Percentiles rank a stretch among this genome's conserved stretches.
Conservation (phyloP, 2,113 vertebrate species). For the Crotophaga sulcirostris region DNA sequence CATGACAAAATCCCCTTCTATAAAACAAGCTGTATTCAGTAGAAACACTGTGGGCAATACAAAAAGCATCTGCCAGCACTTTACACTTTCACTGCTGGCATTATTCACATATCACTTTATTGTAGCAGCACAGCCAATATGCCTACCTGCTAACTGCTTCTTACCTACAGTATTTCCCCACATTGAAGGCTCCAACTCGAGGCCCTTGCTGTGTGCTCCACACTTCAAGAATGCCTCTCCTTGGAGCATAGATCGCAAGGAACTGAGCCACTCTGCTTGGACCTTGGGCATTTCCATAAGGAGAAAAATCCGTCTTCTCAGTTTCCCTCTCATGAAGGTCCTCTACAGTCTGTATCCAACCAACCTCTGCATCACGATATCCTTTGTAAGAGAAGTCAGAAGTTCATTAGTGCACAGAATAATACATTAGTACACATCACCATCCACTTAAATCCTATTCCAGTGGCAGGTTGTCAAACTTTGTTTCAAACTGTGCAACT, state of each 20-base stretch:
- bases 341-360: slow-evolving; percentile 93
- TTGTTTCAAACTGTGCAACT: neutral
- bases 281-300: slow-evolving; percentile 76
- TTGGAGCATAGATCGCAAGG: slow-evolving; percentile 92
- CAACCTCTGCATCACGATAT: slow-evolving; percentile 92
- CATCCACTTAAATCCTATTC: neutral
- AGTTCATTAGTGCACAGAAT: neutral
- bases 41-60: neutral
- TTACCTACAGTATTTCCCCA: slow-evolving; percentile 95
- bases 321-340: slow-evolving; percentile 86
- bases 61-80: neutral
- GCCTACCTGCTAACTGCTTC: neutral
- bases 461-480: neutral
- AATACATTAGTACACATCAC: neutral
- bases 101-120: fast-evolving
- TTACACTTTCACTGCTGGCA: neutral
- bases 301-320: slow-evolving; percentile 75
- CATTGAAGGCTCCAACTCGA: slow-evolving; percentile 93
- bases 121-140: neutral
- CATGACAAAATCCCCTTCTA: neutral
- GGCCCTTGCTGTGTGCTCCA: slow-evolving; percentile 97
- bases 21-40: neutral
- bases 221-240: slow-evolving; percentile 94
- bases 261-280: slow-evolving; percentile 90
- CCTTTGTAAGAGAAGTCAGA: slow-evolving; percentile 72